Evolutionary conservation across 2,888 invertebrate genomes (phyloP).

Genomic region (Aphodius granarius): DNA sequence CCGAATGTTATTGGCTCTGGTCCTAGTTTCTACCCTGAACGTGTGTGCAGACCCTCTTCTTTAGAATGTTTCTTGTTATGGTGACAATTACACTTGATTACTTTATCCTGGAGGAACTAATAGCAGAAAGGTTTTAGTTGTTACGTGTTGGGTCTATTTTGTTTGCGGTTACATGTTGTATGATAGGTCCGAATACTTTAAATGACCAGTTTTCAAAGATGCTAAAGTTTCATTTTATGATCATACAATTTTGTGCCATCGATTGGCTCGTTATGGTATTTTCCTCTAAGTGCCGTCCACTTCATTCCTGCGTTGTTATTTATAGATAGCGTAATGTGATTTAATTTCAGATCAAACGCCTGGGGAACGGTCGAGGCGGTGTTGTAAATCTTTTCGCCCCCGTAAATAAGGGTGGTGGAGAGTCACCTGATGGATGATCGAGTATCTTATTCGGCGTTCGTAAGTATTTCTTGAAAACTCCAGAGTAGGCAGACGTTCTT

Average conservation of each 20-base stretch:
- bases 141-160: no score
- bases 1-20: background rate
- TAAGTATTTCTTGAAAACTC: background rate
- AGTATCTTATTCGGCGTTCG: background rate
- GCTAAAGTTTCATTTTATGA: no score
- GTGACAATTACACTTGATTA: background rate
- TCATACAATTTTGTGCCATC: background rate
- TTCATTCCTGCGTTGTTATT: background rate
- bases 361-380: background rate
- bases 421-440: background rate
- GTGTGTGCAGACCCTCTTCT: no score
- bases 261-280: background rate
- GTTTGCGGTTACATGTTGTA: no score
- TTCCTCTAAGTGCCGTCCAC: background rate
- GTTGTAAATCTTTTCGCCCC: background rate
- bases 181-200: no score
- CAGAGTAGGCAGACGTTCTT: background rate
- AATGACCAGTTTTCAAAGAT: no score
- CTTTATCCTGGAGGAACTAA: background rate
- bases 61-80: background rate
- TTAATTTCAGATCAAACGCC: background rate
- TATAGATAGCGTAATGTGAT: background rate
- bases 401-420: background rate
- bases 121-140: no score
- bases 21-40: background rate